Percentiles rank a stretch among this genome's conserved stretches.
These are phyloP conservation scores for Meghimatium bilineatum DNA, from an alignment of 2,888 invertebrate species.

Conservation along the genomic window DNA sequence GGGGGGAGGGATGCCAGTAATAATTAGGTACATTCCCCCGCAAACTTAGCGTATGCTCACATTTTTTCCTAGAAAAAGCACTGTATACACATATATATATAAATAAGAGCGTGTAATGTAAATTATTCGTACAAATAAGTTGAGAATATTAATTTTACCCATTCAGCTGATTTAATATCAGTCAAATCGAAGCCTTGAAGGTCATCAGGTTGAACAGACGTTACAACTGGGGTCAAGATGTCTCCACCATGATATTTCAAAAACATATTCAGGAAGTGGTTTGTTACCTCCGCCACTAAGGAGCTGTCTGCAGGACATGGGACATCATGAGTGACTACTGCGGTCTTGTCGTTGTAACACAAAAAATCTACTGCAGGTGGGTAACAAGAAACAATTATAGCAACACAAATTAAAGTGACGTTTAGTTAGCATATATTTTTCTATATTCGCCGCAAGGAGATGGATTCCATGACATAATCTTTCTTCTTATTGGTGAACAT, in stretches of 20 bases:
- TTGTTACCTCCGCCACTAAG: background rate
- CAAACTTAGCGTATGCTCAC: too few relatives aligned
- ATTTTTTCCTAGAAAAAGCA: too few relatives aligned
- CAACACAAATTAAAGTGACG: background rate
- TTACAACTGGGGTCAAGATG: background rate
- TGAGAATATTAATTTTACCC: constrained; percentile 24
- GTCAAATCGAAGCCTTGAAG: background rate
- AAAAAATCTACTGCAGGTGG: background rate
- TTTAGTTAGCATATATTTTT: too few relatives aligned
- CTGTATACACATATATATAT: too few relatives aligned
- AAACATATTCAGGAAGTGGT: background rate
- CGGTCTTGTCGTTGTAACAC: constrained; percentile 9
- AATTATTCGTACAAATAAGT: too few relatives aligned
- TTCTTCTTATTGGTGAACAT: too few relatives aligned
- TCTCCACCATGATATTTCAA: constrained; percentile 15
- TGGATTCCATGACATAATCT: too few relatives aligned
- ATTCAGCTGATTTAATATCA: constrained; percentile 11
- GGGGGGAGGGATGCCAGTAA: too few relatives aligned
- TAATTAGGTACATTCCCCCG: too few relatives aligned
- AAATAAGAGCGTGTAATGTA: too few relatives aligned
- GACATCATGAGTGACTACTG: background rate
- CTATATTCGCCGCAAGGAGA: too few relatives aligned
- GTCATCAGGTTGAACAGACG: background rate
- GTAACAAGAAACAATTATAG: background rate
- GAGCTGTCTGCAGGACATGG: constrained; percentile 8